A percentile compares a stretch with the other conserved stretches of the same genome.
These are phyloP conservation scores for Corvus cornix DNA, from an alignment of 2,113 vertebrate genomes.

Conservation along the genomic window DNA sequence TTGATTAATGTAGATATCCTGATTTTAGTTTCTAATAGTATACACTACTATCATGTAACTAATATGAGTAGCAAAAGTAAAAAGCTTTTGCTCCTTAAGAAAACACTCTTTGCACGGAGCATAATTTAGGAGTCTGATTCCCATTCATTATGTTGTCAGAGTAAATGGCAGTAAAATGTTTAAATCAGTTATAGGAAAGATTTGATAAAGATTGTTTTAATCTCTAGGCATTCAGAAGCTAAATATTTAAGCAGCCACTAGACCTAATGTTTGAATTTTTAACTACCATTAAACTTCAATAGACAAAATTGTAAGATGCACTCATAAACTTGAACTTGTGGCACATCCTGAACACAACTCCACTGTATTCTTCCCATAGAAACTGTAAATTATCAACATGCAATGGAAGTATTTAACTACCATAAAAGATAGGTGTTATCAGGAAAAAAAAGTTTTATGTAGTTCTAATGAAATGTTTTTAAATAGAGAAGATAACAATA, in stretches of 20 bases:
- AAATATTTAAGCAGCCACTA: slow-evolving; percentile 46
- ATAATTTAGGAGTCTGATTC: neutral
- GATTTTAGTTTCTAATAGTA: neutral
- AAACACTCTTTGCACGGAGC: neutral
- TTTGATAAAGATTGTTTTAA: slow-evolving; percentile 26
- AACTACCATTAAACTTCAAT: neutral
- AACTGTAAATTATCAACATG: neutral
- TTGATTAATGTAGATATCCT: neutral
- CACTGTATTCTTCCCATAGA: neutral
- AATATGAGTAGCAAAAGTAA: neutral
- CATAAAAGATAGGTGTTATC: neutral
- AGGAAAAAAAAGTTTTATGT: neutral
- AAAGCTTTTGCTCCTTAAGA: neutral
- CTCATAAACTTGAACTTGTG: neutral
- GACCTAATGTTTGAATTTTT: slow-evolving; percentile 25
- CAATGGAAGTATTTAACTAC: neutral
- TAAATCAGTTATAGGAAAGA: neutral
- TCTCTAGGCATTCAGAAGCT: slow-evolving; percentile 17
- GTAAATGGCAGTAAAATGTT: slow-evolving; percentile 21
- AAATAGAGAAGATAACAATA: neutral
- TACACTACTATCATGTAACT: neutral
- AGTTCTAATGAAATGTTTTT: neutral
- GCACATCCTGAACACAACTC: neutral
- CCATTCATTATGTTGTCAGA: slow-evolving; percentile 35
- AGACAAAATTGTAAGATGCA: neutral